Evolutionary conservation across 1,140 invertebrate species (phyloP).

Genomic region (Steinernema khuongi): DNA sequence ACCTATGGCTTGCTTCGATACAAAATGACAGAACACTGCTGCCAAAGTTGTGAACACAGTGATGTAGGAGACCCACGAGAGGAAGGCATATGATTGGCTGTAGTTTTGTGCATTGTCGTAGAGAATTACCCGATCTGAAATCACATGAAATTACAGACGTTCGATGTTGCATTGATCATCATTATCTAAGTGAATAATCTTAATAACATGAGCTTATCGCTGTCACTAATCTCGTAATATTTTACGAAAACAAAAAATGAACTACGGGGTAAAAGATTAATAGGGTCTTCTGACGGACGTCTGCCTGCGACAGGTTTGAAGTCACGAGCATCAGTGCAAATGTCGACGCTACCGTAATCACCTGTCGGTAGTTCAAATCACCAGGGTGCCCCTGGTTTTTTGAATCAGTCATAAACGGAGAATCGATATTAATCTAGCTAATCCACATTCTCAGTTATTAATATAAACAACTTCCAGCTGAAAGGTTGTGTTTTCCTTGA

Average conservation of each 20-base stretch:
- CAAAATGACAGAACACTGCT: slow-evolving; percentile 24
- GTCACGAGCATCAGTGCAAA: too few species aligned
- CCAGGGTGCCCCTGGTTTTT: too few species aligned
- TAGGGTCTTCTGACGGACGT: not conserved
- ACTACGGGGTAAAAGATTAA: not conserved
- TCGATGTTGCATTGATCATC: not conserved
- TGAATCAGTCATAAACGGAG: too few species aligned
- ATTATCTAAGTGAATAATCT: not conserved
- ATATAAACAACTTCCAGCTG: too few species aligned
- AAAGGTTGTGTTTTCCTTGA: too few species aligned
- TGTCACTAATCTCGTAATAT: not conserved
- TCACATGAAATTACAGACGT: too few species aligned
- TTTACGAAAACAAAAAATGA: not conserved
- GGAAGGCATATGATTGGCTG: slow-evolving; percentile 25
- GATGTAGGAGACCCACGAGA: slow-evolving; percentile 31
- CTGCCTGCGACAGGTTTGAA: not conserved
- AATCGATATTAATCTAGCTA: too few species aligned
- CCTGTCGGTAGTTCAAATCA: not conserved
- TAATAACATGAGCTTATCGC: not conserved
- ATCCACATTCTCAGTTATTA: too few species aligned
- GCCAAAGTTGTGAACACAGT: slow-evolving; percentile 23
- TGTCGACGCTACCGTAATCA: not conserved
- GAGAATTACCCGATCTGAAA: slow-evolving; percentile 27
- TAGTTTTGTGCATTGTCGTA: slow-evolving; percentile 16
- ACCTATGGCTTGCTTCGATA: slow-evolving; percentile 38